phyloP scores from a whole-genome alignment of 2,113 vertebrate genomes.

The Bubo bubo region DNA sequence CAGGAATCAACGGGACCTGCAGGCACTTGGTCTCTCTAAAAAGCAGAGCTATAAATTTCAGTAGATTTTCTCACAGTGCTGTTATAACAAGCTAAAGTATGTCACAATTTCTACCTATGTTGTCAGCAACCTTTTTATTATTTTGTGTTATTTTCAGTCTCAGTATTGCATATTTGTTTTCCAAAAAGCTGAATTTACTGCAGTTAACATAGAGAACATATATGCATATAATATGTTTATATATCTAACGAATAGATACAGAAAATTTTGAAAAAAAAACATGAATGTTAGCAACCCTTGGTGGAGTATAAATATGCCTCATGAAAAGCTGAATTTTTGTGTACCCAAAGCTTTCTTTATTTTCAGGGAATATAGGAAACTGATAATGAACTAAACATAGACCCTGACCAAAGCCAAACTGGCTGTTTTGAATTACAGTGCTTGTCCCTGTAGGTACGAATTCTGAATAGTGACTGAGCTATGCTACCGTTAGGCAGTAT shows the following conservation, averaged over 20 bases:
- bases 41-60: background rate
- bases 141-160: background rate
- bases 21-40: background rate
- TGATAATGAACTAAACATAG: constrained; percentile 20
- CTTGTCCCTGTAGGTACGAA: background rate
- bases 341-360: constrained; percentile 9
- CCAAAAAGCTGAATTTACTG: background rate
- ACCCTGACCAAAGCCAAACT: background rate
- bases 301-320: background rate
- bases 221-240: background rate
- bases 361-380: background rate
- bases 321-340: constrained; percentile 16
- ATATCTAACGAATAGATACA: background rate
- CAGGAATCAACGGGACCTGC: background rate
- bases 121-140: background rate
- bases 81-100: background rate
- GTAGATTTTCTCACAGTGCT: background rate
- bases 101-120: background rate
- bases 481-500: background rate
- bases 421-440: background rate
- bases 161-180: background rate
- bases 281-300: background rate
- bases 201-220: background rate
- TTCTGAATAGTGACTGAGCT: background rate
- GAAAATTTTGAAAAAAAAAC: background rate